phyloP scores from a whole-genome alignment of 2,888 invertebrate species.

The Brachylomia viminalis region DNA sequence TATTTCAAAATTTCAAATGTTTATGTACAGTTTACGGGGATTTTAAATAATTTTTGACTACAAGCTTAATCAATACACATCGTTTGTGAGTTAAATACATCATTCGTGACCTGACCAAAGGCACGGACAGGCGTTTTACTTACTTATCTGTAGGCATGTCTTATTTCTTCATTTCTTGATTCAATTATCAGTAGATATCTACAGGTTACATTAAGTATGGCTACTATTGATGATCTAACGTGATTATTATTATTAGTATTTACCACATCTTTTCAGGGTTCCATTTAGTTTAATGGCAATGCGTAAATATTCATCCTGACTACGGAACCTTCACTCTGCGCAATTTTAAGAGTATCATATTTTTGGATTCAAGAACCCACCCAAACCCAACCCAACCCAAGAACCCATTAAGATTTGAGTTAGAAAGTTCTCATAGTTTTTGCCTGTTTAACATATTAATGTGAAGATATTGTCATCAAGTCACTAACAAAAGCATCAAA shows the following conservation, averaged over 20 bases:
- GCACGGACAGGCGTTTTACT: conserved; percentile 12
- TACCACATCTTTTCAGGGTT: background rate
- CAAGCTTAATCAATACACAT: conserved; percentile 1
- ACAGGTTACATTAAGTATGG: background rate
- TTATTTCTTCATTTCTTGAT: conserved; percentile 2
- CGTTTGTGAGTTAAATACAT: conserved; percentile 12
- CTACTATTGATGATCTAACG: background rate
- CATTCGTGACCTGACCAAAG: background rate
- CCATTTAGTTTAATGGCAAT: background rate
- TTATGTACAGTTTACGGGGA: conserved; percentile 16
- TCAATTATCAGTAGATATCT: background rate
- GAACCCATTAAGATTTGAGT: background rate
- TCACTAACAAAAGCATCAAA: background rate
- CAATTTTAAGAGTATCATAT: background rate
- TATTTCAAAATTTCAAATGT: conserved; percentile 58
- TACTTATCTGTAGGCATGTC: background rate
- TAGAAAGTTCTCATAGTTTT: background rate
- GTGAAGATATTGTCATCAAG: background rate
- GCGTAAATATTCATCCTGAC: background rate
- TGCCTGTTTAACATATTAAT: background rate
- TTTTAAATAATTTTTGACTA: conserved; percentile 11
- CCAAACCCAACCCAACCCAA: too few relatives aligned
- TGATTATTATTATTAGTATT: too few relatives aligned
- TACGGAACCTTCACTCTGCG: background rate
- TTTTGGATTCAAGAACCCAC: background rate